phyloP scores from a whole-genome alignment of 2,113 vertebrate genomes.

The Sinocyclocheilus anshuiensis region DNA sequence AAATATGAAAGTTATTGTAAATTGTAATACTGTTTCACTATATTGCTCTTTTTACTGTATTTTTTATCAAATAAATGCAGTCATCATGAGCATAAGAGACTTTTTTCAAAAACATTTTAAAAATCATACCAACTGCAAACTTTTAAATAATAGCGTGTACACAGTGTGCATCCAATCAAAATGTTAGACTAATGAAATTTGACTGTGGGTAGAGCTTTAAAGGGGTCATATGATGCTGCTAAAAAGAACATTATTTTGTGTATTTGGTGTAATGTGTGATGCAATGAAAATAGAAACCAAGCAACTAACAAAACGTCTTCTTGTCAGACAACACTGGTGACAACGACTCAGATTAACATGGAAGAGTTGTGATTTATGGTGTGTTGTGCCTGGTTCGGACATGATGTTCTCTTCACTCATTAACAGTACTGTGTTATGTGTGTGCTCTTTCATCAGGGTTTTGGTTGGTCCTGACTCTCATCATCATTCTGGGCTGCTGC shows the following conservation, averaged over 20 bases:
- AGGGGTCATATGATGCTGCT: too few species aligned
- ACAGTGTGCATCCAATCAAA: not conserved
- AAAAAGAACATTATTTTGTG: too few species aligned
- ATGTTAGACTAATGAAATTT: not conserved
- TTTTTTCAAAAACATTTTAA: not conserved
- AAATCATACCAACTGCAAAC: not conserved
- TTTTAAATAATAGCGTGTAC: not conserved
- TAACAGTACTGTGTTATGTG: not conserved
- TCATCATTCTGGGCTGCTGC: conserved; percentile 91
- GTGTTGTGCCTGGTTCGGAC: not conserved
- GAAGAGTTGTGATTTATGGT: not conserved
- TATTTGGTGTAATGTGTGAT: too few species aligned
- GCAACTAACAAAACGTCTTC: not conserved
- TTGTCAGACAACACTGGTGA: not conserved
- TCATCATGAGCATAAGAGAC: not conserved
- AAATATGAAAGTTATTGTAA: not conserved
- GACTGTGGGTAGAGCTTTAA: not conserved
- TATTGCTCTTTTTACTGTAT: not conserved
- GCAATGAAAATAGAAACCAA: not conserved
- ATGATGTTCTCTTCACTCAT: not conserved
- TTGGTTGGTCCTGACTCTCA: conserved; percentile 94
- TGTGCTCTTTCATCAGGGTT: conserved; percentile 80
- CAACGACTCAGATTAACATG: not conserved
- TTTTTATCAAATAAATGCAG: not conserved
- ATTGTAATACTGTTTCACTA: not conserved